phyloP scores from a whole-genome alignment of 2,113 vertebrate genomes.

The Hirundichthys speculiger region DNA sequence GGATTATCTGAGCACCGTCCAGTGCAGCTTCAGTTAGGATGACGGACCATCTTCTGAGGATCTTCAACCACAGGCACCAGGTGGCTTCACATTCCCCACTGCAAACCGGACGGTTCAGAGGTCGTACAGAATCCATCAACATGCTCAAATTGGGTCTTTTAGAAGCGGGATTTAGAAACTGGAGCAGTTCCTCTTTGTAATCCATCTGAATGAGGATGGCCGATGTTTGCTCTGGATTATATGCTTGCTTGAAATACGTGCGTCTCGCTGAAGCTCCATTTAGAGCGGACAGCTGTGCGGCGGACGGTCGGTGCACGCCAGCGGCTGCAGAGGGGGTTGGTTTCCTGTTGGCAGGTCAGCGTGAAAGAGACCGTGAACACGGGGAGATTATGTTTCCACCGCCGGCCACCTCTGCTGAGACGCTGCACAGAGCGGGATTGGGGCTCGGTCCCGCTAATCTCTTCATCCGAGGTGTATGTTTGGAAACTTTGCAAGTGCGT shows the following conservation, averaged over 20 bases:
- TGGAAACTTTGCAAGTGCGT: slow-evolving; percentile 42
- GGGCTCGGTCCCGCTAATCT: slow-evolving; percentile 64
- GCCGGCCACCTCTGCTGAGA: slow-evolving; percentile 59
- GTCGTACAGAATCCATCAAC: neutral
- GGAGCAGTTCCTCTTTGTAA: slow-evolving; percentile 28
- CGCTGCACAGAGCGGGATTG: slow-evolving; percentile 57
- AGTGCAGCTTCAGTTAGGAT: too few relatives aligned
- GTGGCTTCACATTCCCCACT: neutral
- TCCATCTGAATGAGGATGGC: slow-evolving; percentile 49
- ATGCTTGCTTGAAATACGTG: slow-evolving; percentile 35
- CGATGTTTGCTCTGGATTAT: slow-evolving; percentile 49
- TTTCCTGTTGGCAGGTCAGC: slow-evolving; percentile 69
- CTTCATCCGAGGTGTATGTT: slow-evolving; percentile 57
- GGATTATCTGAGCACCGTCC: too few relatives aligned
- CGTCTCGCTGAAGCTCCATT: slow-evolving; percentile 23
- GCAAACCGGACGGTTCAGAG: neutral
- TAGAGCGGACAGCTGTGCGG: slow-evolving; percentile 49
- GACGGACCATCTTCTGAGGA: too few relatives aligned
- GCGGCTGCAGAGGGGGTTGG: slow-evolving; percentile 17
- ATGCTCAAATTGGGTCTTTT: slow-evolving; percentile 21
- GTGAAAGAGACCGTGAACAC: slow-evolving; percentile 65
- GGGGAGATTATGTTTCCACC: slow-evolving; percentile 72
- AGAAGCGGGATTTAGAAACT: slow-evolving; percentile 7
- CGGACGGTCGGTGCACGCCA: slow-evolving; percentile 3
- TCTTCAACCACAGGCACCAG: too few relatives aligned